Evolutionary conservation across 2,797 vertebrate species (phyloP).

Genomic region (Melanotaenia trifasciata): DNA sequence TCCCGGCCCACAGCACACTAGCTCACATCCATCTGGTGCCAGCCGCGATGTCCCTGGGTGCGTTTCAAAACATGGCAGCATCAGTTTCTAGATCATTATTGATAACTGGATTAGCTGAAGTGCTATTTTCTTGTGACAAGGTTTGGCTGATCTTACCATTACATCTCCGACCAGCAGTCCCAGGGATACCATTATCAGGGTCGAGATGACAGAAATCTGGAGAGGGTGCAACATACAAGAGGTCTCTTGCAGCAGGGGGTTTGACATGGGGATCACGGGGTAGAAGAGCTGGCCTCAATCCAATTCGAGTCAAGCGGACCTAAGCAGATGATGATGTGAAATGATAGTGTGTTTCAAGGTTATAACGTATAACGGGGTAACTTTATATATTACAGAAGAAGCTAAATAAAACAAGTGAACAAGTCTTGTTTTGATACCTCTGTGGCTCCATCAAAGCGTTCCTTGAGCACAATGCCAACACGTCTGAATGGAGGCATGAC

Average conservation of each 20-base stretch:
- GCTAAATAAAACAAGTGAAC: constrained; percentile 6
- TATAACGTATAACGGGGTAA: background rate
- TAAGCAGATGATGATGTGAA: constrained; percentile 33
- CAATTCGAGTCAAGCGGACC: constrained; percentile 82
- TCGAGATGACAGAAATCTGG: constrained; percentile 84
- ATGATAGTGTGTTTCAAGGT: background rate
- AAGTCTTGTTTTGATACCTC: constrained; percentile 73
- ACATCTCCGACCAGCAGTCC: constrained; percentile 81
- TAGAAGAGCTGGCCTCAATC: constrained; percentile 81
- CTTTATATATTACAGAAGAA: background rate
- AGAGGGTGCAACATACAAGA: constrained; percentile 82
- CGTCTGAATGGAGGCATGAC: constrained; percentile 85
- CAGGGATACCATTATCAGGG: constrained; percentile 76
- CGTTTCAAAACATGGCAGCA: background rate
- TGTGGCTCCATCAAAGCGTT: constrained; percentile 83
- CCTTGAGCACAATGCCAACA: constrained; percentile 82
- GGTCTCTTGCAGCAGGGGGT: constrained; percentile 81
- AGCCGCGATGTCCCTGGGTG: constrained; percentile 78
- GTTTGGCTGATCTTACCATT: constrained; percentile 70
- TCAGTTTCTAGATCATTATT: constrained; percentile 20
- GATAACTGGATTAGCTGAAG: background rate
- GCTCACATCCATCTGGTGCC: constrained; percentile 82
- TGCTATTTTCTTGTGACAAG: background rate
- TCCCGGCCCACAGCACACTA: constrained; percentile 84
- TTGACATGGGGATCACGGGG: constrained; percentile 85